Conservation (phyloP, 2,888 invertebrate genomes). For the Crocallis elinguaria region DNA sequence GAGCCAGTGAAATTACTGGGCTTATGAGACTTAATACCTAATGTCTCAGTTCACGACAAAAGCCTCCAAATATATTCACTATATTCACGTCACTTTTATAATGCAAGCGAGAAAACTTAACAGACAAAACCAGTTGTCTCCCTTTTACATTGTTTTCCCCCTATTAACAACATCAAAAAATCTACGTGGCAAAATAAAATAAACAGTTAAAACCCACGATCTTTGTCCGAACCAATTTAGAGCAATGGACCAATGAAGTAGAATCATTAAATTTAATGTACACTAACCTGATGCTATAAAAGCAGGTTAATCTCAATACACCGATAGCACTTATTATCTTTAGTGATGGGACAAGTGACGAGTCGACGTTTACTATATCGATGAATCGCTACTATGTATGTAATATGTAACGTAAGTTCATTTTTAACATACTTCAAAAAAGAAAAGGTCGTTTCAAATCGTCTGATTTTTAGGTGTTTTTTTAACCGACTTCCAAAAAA, state of each 20-base stretch:
- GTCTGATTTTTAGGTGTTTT: too few species aligned
- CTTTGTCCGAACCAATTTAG: slow-evolving; percentile 76
- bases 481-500: too few species aligned
- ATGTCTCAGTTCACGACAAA: too few species aligned
- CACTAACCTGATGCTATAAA: slow-evolving; percentile 81
- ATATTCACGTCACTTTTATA: too few species aligned
- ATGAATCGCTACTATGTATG: neutral
- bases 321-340: slow-evolving; percentile 79
- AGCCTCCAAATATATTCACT: too few species aligned
- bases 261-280: slow-evolving; percentile 81
- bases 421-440: too few species aligned
- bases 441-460: too few species aligned
- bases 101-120: too few species aligned
- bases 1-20: too few species aligned
- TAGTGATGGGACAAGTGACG: slow-evolving; percentile 53
- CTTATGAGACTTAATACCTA: too few species aligned
- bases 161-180: slow-evolving; percentile 45
- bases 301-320: slow-evolving; percentile 83
- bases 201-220: slow-evolving; percentile 67
- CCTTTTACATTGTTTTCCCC: neutral
- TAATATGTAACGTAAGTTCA: too few species aligned
- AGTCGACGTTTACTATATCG: neutral
- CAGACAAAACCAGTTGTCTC: too few species aligned
- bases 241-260: slow-evolving; percentile 72
- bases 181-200: slow-evolving; percentile 50